phyloP scores from a whole-genome alignment of 2,797 vertebrate species.

The Tragopan temminckii region DNA sequence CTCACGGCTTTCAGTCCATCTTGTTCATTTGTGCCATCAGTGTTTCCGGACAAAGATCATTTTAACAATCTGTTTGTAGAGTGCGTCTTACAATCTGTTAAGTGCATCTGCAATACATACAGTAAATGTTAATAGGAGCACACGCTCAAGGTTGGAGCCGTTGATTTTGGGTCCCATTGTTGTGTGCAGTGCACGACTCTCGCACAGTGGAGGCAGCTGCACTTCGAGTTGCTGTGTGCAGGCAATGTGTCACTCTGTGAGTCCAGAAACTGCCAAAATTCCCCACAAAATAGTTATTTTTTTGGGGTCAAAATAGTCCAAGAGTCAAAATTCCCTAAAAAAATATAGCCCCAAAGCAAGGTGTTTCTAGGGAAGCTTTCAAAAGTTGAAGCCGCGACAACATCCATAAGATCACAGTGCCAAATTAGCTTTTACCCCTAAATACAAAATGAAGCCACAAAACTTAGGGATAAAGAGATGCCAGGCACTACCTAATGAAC shows the following conservation, averaged over 20 bases:
- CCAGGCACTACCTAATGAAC: neutral
- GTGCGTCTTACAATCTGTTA: conserved; percentile 51
- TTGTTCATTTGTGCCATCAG: neutral
- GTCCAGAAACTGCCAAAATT: neutral
- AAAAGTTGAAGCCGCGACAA: conserved; percentile 23
- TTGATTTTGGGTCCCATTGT: conserved; percentile 12
- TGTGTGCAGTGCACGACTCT: neutral
- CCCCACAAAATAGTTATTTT: neutral
- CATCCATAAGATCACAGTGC: neutral
- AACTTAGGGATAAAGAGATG: neutral
- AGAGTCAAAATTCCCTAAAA: neutral
- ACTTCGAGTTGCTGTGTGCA: neutral
- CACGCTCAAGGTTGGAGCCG: neutral
- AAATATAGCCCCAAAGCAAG: neutral
- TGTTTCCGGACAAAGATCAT: conserved; percentile 42
- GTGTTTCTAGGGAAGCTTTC: conserved; percentile 1
- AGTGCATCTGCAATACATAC: neutral
- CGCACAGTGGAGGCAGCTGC: neutral
- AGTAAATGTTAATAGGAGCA: neutral
- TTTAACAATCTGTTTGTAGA: conserved; percentile 28
- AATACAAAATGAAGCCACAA: conserved; percentile 18
- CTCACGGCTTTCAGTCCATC: neutral
- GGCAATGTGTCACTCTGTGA: neutral
- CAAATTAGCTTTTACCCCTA: conserved; percentile 18
- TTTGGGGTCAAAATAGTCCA: neutral